Evolutionary conservation across 2,797 vertebrate species (phyloP).

Genomic region (Mormyrus proboscirostris): DNA sequence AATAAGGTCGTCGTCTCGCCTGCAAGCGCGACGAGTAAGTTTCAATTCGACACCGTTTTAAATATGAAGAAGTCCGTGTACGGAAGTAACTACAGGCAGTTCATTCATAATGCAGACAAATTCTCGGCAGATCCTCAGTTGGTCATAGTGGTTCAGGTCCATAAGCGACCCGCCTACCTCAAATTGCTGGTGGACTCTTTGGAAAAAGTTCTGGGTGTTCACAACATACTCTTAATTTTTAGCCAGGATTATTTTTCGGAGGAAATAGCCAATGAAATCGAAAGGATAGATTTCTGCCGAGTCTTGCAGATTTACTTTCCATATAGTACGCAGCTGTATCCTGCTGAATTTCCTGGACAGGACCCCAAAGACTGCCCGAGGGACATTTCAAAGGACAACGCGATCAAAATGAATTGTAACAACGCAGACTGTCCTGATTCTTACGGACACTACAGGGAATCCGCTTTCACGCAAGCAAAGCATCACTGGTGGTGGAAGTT

Average conservation of each 20-base stretch:
- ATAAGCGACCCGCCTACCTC: slow-evolving; percentile 65
- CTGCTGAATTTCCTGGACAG: slow-evolving; percentile 64
- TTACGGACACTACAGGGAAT: slow-evolving; percentile 69
- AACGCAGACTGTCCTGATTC: slow-evolving; percentile 65
- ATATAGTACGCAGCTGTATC: slow-evolving; percentile 68
- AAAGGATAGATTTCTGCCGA: slow-evolving; percentile 63
- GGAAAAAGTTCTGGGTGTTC: slow-evolving; percentile 49
- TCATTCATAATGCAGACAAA: slow-evolving; percentile 48
- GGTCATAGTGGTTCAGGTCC: slow-evolving; percentile 67
- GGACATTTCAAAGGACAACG: slow-evolving; percentile 54
- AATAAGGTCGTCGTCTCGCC: neutral
- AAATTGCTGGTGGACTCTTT: slow-evolving; percentile 60
- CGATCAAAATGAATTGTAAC: slow-evolving; percentile 54
- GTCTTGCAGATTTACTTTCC: slow-evolving; percentile 72
- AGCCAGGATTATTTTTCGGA: slow-evolving; percentile 67
- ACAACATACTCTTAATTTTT: slow-evolving; percentile 62
- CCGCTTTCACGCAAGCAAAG: slow-evolving; percentile 64
- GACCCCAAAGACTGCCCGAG: slow-evolving; percentile 60
- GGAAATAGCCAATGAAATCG: slow-evolving; percentile 58
- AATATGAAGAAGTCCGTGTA: slow-evolving; percentile 51
- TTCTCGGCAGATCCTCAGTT: slow-evolving; percentile 56
- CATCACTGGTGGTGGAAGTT: slow-evolving; percentile 79
- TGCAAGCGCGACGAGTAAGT: slow-evolving; percentile 30
- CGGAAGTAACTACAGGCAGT: slow-evolving; percentile 56
- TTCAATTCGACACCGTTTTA: slow-evolving; percentile 43